Evolutionary conservation across 35 echinoderm and acorn worm genomes (phyloP).

Genomic region (Stichopus chloronotus): DNA sequence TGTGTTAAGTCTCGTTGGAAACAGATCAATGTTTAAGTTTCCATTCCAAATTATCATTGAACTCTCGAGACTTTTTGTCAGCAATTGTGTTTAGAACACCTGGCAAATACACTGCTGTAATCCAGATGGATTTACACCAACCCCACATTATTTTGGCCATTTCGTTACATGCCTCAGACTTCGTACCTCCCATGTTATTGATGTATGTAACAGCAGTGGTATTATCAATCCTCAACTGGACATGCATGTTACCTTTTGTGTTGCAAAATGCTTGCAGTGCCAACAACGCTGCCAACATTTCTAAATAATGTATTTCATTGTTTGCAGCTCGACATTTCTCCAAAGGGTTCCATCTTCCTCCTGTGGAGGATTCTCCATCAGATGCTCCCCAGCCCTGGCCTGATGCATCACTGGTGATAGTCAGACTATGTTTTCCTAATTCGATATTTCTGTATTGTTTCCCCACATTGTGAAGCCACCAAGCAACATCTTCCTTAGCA

Average conservation of each 20-base stretch:
- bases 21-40: constrained; percentile 38
- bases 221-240: constrained; percentile 65
- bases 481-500: constrained; percentile 51
- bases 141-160: constrained; percentile 56
- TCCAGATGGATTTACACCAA: constrained; percentile 43
- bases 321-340: constrained; percentile 8
- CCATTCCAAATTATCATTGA: constrained; percentile 35
- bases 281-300: constrained; percentile 55
- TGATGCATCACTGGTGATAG: constrained; percentile 66
- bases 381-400: constrained; percentile 72
- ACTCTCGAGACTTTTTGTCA: constrained; percentile 28
- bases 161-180: constrained; percentile 72
- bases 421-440: constrained; percentile 42
- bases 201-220: constrained; percentile 81
- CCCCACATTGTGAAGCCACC: constrained; percentile 78
- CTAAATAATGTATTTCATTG: constrained; percentile 72
- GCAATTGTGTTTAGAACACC: constrained; percentile 11
- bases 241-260: constrained; percentile 61
- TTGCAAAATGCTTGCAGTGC: constrained; percentile 70
- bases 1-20: constrained; percentile 54
- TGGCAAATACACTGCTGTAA: constrained; percentile 33
- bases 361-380: constrained; percentile 43
- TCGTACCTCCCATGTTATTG: no score
- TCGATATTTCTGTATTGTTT: constrained; percentile 11
- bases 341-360: constrained; percentile 69